phyloP scores from a whole-genome alignment of 2,797 vertebrate genomes.

The Cottoperca gobio region DNA sequence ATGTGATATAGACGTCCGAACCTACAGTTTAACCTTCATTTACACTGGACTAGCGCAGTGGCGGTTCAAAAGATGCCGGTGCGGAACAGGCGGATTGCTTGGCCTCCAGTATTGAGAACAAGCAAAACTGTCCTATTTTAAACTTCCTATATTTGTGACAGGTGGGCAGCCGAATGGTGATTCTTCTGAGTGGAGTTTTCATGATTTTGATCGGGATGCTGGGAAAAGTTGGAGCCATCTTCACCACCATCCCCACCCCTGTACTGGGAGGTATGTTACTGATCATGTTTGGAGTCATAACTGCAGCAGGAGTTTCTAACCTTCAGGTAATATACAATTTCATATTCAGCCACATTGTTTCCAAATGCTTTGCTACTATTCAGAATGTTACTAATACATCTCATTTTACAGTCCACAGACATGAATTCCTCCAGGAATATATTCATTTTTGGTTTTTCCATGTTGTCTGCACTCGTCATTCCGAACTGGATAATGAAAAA shows the following conservation, averaged over 20 bases:
- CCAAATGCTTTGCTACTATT: background rate
- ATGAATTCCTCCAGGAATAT: slow-evolving; percentile 97
- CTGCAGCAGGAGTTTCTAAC: slow-evolving; percentile 91
- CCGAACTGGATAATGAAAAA: slow-evolving; percentile 92
- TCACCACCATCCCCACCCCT: slow-evolving; percentile 92
- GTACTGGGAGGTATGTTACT: slow-evolving; percentile 94
- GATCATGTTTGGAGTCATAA: slow-evolving; percentile 94
- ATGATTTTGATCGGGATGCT: slow-evolving; percentile 91
- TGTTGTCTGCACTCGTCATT: slow-evolving; percentile 89
- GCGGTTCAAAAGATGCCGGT: too few relatives aligned
- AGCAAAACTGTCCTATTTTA: background rate
- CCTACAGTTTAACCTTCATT: background rate
- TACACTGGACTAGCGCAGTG: too few relatives aligned
- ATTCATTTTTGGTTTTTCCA: slow-evolving; percentile 95
- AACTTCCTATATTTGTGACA: slow-evolving; percentile 58
- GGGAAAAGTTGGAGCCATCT: slow-evolving; percentile 91
- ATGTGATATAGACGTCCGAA: background rate
- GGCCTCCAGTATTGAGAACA: background rate
- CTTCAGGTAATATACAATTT: slow-evolving; percentile 86
- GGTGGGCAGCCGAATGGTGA: slow-evolving; percentile 93
- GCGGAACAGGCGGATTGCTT: too few relatives aligned
- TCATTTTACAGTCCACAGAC: slow-evolving; percentile 86
- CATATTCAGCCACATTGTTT: background rate
- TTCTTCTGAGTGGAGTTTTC: slow-evolving; percentile 85
- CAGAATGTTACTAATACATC: slow-evolving; percentile 4